Conservation (phyloP, 2,888 invertebrate species). For the Ennomos erosarius region DNA sequence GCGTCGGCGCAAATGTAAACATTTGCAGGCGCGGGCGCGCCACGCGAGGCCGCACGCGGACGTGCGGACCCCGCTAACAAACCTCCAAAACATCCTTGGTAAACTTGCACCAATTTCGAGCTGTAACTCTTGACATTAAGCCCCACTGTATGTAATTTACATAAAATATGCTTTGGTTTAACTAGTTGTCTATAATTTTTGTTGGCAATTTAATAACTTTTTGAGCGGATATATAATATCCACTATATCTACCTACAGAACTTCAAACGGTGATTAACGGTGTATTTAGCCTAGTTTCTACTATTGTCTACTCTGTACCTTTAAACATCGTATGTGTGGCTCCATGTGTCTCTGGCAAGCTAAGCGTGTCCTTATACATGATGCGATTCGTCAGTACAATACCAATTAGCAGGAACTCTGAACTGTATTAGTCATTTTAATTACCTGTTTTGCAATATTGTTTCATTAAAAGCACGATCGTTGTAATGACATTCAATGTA, state of each 20-base stretch:
- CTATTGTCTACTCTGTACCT: too few relatives aligned
- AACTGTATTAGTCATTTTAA: too few relatives aligned
- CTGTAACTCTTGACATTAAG: constrained; percentile 26
- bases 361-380: too few relatives aligned
- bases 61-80: constrained; percentile 55
- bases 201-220: constrained; percentile 11
- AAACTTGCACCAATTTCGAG: constrained; percentile 40
- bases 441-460: too few relatives aligned
- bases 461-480: constrained; percentile 2
- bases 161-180: constrained; percentile 13
- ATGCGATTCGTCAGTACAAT: too few relatives aligned
- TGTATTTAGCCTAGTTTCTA: too few relatives aligned
- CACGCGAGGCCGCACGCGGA: constrained; percentile 73
- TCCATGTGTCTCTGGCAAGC: too few relatives aligned
- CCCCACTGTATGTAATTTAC: constrained; percentile 15
- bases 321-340: too few relatives aligned
- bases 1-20: constrained; percentile 82
- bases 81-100: constrained; percentile 51
- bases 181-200: not conserved
- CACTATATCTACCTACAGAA: too few relatives aligned
- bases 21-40: constrained; percentile 79
- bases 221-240: not conserved
- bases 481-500: constrained; percentile 10
- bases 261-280: too few relatives aligned
- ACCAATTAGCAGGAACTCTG: too few relatives aligned